phyloP scores from a whole-genome alignment of 1,140 invertebrate species.

The Copidosoma floridanum region DNA sequence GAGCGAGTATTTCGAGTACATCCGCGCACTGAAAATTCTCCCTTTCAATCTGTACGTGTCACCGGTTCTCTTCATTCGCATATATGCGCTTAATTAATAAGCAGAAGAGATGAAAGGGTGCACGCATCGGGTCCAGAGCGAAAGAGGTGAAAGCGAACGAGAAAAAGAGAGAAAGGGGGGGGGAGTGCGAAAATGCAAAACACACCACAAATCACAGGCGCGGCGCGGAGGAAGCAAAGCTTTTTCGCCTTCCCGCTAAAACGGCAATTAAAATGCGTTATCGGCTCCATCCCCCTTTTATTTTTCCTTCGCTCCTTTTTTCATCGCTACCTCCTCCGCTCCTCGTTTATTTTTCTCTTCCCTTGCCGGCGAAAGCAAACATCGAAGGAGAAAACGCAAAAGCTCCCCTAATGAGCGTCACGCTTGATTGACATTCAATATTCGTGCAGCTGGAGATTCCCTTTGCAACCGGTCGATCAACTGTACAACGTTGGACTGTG shows the following conservation, averaged over 20 bases:
- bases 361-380: not conserved
- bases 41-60: too few relatives aligned
- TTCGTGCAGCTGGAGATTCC: too few relatives aligned
- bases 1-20: too few relatives aligned
- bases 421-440: constrained; percentile 52
- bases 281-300: not conserved
- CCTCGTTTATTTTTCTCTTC: not conserved
- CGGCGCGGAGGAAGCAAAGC: not conserved
- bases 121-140: too few relatives aligned
- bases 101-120: too few relatives aligned
- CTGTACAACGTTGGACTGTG: too few relatives aligned
- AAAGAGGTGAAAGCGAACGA: not conserved
- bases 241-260: not conserved
- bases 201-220: not conserved
- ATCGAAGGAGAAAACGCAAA: not conserved
- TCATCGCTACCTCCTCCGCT: not conserved
- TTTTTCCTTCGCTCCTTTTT: not conserved
- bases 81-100: too few relatives aligned
- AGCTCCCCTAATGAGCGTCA: constrained; percentile 42
- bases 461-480: too few relatives aligned
- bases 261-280: constrained; percentile 22
- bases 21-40: too few relatives aligned
- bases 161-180: too few relatives aligned
- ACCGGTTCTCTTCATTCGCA: too few relatives aligned
- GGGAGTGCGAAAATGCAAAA: not conserved